Base-by-base conservation (phyloP, 2,797 vertebrate species). In the Catamblyrhynchus diadema region DNA sequence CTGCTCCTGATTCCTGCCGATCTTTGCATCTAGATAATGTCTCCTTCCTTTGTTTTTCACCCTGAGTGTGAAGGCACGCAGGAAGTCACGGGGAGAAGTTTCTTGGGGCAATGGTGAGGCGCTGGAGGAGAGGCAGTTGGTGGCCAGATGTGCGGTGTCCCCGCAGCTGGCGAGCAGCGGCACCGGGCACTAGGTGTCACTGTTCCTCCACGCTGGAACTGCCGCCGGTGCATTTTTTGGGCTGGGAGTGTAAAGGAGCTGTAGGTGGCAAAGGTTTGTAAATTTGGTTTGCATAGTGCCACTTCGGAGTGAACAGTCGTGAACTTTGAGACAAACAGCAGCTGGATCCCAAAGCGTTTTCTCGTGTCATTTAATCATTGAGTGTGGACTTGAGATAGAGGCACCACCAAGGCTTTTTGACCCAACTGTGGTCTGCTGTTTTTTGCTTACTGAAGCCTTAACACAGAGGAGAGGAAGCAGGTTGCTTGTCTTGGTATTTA, bases 181-280 rank as follows among this genome's bases (percentile, higher is more conserved):
- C 54, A 1, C 84, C 77, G 93, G 94, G 96, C 97, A 67, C 97
- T 96, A 98, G 97, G 74, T 98, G 97, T 96, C 97, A 97, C 95
- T 97, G 93, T 93, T 92, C 81, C 86, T 96, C 96, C 51, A 73
- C 73, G 24, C n/a, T 25, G 67, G 18, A 20, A 71, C 86, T 5
- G n/a, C 95, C 7, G 20, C 86, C 37, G 0, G 71, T 65, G 92
- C 97, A 97, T 6, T 94, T 97, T 97, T 98, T 91, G 95, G 98
- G 95, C 97, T 94, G 96, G 22, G 90, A 45, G 54, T 70, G 94
- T 85, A 60, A 95, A 86, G 75, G 24, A 50, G 80, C 78, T 62
- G 74, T 75, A 41, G 53, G 88, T 87, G 84, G 66, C 94, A 88
- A 92, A 79, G 64, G 60, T 16, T 79, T 86, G 82, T 48, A 30